Evolutionary conservation across 2,113 vertebrate species (phyloP).

Genomic region (Cinclus mexicanus): DNA sequence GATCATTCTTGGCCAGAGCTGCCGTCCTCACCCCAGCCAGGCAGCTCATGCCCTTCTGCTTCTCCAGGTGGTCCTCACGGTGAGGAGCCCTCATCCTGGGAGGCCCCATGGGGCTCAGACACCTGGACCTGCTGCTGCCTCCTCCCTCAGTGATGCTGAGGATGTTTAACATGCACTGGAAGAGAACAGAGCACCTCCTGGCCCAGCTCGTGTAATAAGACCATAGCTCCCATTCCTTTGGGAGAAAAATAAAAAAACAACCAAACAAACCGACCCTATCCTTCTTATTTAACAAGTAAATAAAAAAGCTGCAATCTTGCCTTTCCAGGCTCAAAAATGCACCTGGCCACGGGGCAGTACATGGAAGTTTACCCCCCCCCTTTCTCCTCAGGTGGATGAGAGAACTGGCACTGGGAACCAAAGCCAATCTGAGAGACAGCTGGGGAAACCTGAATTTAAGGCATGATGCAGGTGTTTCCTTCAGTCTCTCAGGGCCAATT

Average conservation of each 20-base stretch:
- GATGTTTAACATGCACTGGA: rapidly evolving
- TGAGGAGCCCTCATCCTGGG: background rate
- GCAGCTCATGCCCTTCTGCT: background rate
- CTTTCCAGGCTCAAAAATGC: rapidly evolving
- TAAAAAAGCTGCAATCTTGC: background rate
- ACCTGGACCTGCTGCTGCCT: background rate
- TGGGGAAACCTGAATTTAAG: background rate
- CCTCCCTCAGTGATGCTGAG: rapidly evolving
- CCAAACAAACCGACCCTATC: rapidly evolving
- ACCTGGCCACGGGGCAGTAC: rapidly evolving
- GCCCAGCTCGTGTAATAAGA: rapidly evolving
- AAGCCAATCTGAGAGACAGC: background rate
- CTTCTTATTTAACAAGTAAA: background rate
- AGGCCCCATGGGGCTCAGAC: background rate
- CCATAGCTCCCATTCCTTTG: background rate
- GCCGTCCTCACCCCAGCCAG: background rate
- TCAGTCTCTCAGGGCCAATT: background rate
- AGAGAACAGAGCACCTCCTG: background rate
- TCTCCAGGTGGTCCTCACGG: background rate
- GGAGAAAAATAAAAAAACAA: no score
- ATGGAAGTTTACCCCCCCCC: background rate
- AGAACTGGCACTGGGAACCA: background rate
- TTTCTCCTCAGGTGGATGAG: rapidly evolving
- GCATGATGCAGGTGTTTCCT: background rate
- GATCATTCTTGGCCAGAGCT: rapidly evolving